These are phyloP conservation scores for Clusia tigrina DNA, from an alignment of 2,888 invertebrate species.

Conservation along the genomic window DNA sequence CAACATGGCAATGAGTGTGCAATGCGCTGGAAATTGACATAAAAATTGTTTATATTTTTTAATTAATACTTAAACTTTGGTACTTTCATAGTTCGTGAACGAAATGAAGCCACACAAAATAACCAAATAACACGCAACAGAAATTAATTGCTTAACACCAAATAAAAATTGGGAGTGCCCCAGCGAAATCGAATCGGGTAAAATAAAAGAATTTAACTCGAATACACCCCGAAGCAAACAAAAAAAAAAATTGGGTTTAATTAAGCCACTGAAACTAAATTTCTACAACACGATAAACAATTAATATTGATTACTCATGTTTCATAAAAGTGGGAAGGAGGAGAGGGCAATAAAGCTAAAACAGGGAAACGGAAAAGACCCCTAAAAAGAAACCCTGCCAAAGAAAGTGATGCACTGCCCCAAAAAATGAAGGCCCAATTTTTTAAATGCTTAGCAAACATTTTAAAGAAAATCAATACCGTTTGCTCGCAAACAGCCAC, in stretches of 20 bases:
- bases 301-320: slow-evolving; percentile 54
- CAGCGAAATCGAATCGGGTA: slow-evolving; percentile 2
- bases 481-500: neutral
- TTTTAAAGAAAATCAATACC: slow-evolving; percentile 11
- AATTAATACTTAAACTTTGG: slow-evolving; percentile 19
- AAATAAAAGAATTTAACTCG: slow-evolving; percentile 6
- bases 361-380: slow-evolving; percentile 31
- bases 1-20: neutral
- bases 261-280: slow-evolving; percentile 32
- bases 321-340: neutral
- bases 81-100: slow-evolving; percentile 41
- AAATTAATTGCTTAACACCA: slow-evolving; percentile 63
- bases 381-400: slow-evolving; percentile 33
- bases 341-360: neutral
- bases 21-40: neutral
- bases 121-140: slow-evolving; percentile 58
- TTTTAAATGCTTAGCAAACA: neutral
- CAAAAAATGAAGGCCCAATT: neutral
- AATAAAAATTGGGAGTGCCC: slow-evolving; percentile 49
- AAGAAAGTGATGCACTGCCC: neutral
- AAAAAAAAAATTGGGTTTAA: slow-evolving; percentile 33
- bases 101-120: slow-evolving; percentile 37
- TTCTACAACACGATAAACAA: slow-evolving; percentile 55
- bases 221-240: slow-evolving; percentile 17
- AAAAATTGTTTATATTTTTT: slow-evolving; percentile 11